These are phyloP conservation scores for Peromyscus maniculatus DNA, from an alignment of 2,113 vertebrate genomes.

Conservation along the genomic window DNA sequence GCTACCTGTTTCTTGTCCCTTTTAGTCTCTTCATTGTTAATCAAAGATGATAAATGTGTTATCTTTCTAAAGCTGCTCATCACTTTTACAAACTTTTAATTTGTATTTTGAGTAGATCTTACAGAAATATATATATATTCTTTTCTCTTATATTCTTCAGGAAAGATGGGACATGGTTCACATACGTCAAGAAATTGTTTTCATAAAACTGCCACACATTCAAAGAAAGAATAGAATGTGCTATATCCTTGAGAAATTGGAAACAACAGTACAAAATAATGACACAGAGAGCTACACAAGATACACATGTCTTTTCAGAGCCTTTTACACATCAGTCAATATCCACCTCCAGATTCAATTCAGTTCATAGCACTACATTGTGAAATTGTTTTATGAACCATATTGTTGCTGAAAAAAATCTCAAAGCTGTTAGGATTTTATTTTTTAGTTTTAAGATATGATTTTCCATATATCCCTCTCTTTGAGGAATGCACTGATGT, in stretches of 20 bases:
- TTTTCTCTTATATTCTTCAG: constrained; percentile 41
- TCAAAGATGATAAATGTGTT: not conserved
- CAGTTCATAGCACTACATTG: constrained; percentile 9
- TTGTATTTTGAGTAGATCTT: constrained; percentile 14
- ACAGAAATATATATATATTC: not conserved
- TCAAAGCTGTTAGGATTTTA: not conserved
- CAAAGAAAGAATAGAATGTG: not conserved
- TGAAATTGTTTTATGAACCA: not conserved
- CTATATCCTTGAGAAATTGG: constrained; percentile 26
- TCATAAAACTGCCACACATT: constrained; percentile 19
- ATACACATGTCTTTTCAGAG: constrained; percentile 12
- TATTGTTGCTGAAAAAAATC: constrained; percentile 20
- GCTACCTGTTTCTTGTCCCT: not conserved
- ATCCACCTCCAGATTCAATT: constrained; percentile 36
- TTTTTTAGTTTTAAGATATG: not conserved
- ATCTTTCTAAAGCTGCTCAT: not conserved
- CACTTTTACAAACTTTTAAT: constrained; percentile 45
- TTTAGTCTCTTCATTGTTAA: not conserved
- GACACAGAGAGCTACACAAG: constrained; percentile 17
- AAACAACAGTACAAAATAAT: constrained; percentile 12
- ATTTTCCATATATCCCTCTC: not conserved
- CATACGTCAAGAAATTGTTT: constrained; percentile 36
- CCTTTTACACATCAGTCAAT: constrained; percentile 1
- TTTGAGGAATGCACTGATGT: not conserved
- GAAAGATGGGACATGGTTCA: not conserved